These are phyloP conservation scores for Anthopleura xanthogrammica DNA, from an alignment of 92 coral and sea anemone species.

Conservation along the genomic window DNA sequence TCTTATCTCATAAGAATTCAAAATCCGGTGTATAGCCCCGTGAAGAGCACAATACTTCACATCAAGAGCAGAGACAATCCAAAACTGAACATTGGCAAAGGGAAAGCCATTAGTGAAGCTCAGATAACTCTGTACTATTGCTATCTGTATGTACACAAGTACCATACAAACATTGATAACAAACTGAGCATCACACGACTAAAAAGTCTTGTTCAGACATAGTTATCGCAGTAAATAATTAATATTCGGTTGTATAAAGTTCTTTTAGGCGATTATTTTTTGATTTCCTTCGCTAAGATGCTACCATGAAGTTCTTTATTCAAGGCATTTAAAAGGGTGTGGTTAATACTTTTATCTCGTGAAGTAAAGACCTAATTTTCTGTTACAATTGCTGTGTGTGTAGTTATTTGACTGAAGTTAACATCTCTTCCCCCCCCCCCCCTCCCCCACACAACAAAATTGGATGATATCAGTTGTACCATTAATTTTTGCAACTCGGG, in stretches of 20 bases:
- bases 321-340: background rate
- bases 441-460: too few relatives aligned
- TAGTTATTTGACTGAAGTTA: background rate
- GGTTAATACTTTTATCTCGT: background rate
- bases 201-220: background rate
- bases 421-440: too few relatives aligned
- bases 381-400: background rate
- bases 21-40: background rate
- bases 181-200: background rate
- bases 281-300: background rate
- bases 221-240: background rate
- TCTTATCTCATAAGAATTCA: slow-evolving; percentile 4
- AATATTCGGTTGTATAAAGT: background rate
- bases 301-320: background rate
- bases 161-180: background rate
- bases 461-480: too few relatives aligned
- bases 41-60: background rate
- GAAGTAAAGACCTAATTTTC: slow-evolving; percentile 2
- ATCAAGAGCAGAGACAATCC: background rate
- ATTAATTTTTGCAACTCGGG: too few relatives aligned
- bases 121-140: background rate
- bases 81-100: background rate
- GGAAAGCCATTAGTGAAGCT: background rate
- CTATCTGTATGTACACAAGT: background rate
- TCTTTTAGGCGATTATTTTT: slow-evolving; percentile 7